Evolutionary conservation across 2,113 vertebrate genomes (phyloP).

Genomic region (Serinus canaria): DNA sequence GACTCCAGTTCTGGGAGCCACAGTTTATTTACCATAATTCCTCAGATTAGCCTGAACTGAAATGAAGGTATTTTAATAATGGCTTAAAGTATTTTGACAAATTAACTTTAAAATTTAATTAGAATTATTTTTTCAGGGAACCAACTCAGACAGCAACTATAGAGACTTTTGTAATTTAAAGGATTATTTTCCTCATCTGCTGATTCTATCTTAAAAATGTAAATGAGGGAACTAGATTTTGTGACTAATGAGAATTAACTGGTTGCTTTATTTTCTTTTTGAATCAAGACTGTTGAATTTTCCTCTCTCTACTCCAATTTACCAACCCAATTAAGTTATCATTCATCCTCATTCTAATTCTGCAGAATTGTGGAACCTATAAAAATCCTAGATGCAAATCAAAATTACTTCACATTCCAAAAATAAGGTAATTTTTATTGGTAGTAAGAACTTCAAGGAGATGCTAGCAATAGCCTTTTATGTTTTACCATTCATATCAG

Average conservation of each 20-base stretch:
- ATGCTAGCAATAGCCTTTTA: neutral
- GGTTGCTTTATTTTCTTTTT: neutral
- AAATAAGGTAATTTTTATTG: neutral
- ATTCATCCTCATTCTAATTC: neutral
- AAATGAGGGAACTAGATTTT: neutral
- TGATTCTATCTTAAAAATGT: neutral
- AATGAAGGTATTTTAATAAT: neutral
- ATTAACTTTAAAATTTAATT: neutral
- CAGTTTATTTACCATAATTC: neutral
- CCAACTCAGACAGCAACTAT: neutral
- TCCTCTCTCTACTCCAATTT: neutral
- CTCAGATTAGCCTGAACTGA: neutral
- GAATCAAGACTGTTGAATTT: neutral
- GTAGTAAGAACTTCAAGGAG: neutral
- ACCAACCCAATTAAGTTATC: neutral
- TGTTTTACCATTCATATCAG: neutral
- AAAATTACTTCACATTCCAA: neutral
- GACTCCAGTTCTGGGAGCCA: neutral
- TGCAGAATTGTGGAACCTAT: neutral
- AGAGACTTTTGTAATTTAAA: neutral
- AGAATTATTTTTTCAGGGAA: neutral
- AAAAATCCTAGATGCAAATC: neutral
- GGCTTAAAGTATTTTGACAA: neutral
- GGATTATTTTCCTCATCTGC: neutral
- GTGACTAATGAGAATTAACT: neutral